phyloP scores from a whole-genome alignment of 2,113 vertebrate genomes.

The Ariopsis seemanni region DNA sequence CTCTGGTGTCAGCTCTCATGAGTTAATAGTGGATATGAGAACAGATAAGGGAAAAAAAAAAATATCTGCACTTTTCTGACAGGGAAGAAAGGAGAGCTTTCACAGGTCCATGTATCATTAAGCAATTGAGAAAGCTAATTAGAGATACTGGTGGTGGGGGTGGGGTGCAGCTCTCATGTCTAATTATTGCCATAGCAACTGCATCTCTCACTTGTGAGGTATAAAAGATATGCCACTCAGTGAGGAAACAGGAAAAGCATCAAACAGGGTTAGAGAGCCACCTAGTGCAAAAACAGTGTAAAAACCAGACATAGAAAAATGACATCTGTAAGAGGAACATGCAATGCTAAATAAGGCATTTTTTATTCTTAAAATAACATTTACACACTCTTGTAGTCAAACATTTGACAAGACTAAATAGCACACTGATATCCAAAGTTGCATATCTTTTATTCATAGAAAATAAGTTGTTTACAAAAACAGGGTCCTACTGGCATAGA shows the following conservation, averaged over 20 bases:
- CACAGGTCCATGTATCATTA: conserved; percentile 82
- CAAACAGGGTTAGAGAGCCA: conserved; percentile 63
- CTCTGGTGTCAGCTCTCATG: conserved; percentile 70
- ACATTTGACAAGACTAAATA: not conserved
- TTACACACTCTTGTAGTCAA: not conserved
- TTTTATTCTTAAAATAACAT: conserved; percentile 22
- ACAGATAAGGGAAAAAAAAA: conserved; percentile 58
- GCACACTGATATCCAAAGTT: not conserved
- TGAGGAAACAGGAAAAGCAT: not conserved
- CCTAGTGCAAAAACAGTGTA: conserved; percentile 62
- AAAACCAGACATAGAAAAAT: not conserved
- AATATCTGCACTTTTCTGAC: conserved; percentile 77
- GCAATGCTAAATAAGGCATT: not conserved
- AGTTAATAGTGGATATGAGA: conserved; percentile 75
- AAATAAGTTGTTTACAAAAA: not conserved
- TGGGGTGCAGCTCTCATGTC: conserved; percentile 68
- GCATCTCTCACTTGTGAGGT: conserved; percentile 64
- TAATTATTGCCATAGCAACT: conserved; percentile 82
- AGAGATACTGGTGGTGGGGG: conserved; percentile 61
- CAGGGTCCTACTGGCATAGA: not conserved
- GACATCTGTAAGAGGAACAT: not conserved
- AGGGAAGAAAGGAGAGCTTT: conserved; percentile 74
- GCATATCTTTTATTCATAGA: not conserved
- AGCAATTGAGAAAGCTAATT: conserved; percentile 83
- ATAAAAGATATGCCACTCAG: conserved; percentile 46